Evolutionary conservation across 2,888 invertebrate genomes (phyloP).

Genomic region (Pseudoips prasinana): DNA sequence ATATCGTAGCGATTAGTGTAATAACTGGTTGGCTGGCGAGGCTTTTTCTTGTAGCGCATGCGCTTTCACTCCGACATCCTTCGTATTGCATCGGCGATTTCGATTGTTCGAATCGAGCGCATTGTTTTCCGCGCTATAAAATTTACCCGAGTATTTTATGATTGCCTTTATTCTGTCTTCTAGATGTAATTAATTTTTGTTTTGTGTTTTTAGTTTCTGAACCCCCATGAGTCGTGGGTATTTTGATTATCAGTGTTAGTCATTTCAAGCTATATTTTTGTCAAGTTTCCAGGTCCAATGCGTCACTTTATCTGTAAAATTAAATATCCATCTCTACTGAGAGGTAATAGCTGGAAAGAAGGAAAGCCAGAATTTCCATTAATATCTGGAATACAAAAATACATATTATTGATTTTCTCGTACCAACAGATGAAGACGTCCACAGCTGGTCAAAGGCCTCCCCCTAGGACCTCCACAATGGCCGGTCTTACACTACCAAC

Average conservation of each 20-base stretch:
- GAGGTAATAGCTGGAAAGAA: too few relatives aligned
- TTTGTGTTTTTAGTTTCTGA: slow-evolving; percentile 39
- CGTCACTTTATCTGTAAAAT: too few relatives aligned
- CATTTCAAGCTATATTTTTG: too few relatives aligned
- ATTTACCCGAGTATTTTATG: slow-evolving; percentile 60
- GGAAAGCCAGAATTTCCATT: too few relatives aligned
- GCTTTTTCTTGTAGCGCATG: slow-evolving; percentile 71
- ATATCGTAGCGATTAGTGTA: slow-evolving; percentile 82
- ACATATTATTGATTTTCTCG: too few relatives aligned
- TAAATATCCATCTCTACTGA: too few relatives aligned
- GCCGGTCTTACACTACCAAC: too few relatives aligned
- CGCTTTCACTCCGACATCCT: slow-evolving; percentile 66
- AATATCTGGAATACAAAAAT: too few relatives aligned
- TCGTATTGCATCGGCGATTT: slow-evolving; percentile 54
- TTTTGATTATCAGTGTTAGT: slow-evolving; percentile 28
- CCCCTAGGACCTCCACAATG: too few relatives aligned
- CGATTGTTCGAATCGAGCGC: slow-evolving; percentile 67
- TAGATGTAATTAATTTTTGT: slow-evolving; percentile 43
- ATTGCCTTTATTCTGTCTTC: slow-evolving; percentile 53
- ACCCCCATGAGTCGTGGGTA: slow-evolving; percentile 21
- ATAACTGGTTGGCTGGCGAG: slow-evolving; percentile 76
- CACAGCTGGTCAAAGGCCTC: too few relatives aligned
- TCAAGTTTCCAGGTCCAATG: too few relatives aligned
- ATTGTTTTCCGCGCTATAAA: slow-evolving; percentile 72
- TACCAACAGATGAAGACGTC: too few relatives aligned